Percentiles rank a stretch among this genome's conserved stretches.
Evolutionary conservation across 2,113 vertebrate genomes (phyloP).

Genomic region (Recurvirostra avosetta): DNA sequence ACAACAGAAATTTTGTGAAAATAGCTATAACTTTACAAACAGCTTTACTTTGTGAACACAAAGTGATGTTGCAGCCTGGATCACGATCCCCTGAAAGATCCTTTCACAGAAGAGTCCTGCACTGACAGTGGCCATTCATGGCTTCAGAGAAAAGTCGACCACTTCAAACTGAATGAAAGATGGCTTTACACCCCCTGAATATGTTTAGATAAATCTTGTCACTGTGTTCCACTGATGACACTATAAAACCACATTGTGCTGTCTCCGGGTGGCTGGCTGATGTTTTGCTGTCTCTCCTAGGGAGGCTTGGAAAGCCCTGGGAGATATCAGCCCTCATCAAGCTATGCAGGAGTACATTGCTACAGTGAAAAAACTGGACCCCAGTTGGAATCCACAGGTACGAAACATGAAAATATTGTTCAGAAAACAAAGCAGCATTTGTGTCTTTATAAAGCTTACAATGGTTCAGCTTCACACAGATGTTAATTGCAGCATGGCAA

Average conservation of each 20-base stretch:
- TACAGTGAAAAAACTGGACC: slow-evolving; percentile 86
- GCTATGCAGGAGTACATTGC: slow-evolving; percentile 95
- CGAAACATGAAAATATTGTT: neutral
- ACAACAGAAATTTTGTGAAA: neutral
- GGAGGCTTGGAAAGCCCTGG: slow-evolving; percentile 96
- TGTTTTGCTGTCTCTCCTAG: slow-evolving; percentile 66
- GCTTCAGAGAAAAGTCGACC: neutral
- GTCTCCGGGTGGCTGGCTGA: neutral
- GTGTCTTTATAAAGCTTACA: neutral
- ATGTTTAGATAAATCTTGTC: neutral
- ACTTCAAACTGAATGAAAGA: neutral
- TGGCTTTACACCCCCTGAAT: neutral
- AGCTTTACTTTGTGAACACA: neutral
- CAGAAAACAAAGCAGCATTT: neutral
- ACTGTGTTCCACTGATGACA: neutral
- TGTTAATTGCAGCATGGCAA: slow-evolving; percentile 26
- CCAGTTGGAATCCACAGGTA: slow-evolving; percentile 89
- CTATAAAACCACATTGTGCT: neutral
- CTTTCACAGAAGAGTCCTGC: neutral
- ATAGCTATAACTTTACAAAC: neutral
- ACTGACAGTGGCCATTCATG: neutral
- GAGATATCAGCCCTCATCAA: slow-evolving; percentile 84
- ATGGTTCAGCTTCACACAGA: neutral
- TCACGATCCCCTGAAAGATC: neutral
- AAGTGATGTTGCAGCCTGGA: neutral